A percentile compares a stretch with the other conserved stretches of the same genome.
These are phyloP conservation scores for Ennomos quercinarius DNA, from an alignment of 2,888 invertebrate genomes.

Conservation along the genomic window DNA sequence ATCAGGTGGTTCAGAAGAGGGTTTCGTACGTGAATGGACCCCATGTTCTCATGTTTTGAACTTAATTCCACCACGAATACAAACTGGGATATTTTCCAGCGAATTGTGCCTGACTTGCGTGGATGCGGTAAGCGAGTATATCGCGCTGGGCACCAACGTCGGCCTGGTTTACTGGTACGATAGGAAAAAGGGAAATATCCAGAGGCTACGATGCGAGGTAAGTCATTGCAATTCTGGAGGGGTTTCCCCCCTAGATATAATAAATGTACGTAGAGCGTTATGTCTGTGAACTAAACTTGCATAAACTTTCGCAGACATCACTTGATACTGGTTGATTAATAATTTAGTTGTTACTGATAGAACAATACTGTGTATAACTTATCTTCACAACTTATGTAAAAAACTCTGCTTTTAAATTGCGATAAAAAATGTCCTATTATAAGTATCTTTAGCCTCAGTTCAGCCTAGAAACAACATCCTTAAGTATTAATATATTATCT, in stretches of 20 bases:
- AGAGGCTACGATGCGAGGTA: slow-evolving; percentile 93
- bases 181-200: slow-evolving; percentile 90
- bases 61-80: slow-evolving; percentile 90
- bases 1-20: slow-evolving; percentile 74
- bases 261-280: no score
- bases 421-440: no score
- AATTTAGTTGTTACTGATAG: no score
- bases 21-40: slow-evolving; percentile 91
- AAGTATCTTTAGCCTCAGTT: no score
- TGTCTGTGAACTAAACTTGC: no score
- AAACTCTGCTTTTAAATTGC: no score
- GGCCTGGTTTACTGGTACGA: slow-evolving; percentile 96
- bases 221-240: slow-evolving; percentile 42
- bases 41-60: slow-evolving; percentile 90
- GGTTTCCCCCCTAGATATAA: slow-evolving; percentile 19
- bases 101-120: slow-evolving; percentile 92
- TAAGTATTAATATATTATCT: no score
- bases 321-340: no score
- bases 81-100: slow-evolving; percentile 90
- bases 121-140: slow-evolving; percentile 92
- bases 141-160: slow-evolving; percentile 94
- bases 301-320: no score
- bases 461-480: no score
- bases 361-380: no score
- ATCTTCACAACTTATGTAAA: no score